Percentiles rank a stretch among this genome's conserved stretches.
Evolutionary conservation across 2,113 vertebrate species (phyloP).

Genomic region (Numida meleagris): DNA sequence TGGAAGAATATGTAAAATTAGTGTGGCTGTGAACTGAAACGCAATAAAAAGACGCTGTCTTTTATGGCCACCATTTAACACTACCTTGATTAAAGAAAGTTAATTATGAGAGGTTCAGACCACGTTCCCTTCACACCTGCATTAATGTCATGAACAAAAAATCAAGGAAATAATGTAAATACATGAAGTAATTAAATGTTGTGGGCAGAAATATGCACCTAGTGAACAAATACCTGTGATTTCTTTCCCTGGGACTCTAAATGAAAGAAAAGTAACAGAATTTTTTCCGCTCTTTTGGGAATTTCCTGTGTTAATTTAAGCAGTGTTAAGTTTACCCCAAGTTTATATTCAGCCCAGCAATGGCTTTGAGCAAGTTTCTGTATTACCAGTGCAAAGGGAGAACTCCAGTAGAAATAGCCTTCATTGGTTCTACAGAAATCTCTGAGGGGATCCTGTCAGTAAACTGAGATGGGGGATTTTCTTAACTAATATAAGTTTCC

Average conservation of each 20-base stretch:
- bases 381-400: neutral
- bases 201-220: neutral
- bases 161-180: neutral
- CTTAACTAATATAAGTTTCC: neutral
- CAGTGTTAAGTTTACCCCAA: constrained; percentile 39
- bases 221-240: neutral
- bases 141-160: neutral
- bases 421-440: neutral
- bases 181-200: neutral
- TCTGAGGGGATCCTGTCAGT: neutral
- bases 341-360: constrained; percentile 59
- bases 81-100: neutral
- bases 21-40: neutral
- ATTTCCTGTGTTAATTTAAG: constrained; percentile 62
- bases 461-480: neutral
- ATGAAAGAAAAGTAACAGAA: constrained; percentile 30
- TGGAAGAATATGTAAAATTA: neutral
- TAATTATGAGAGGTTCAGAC: neutral
- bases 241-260: constrained; percentile 42
- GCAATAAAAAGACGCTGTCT: neutral
- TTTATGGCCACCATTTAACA: neutral
- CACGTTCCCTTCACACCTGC: neutral
- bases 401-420: neutral
- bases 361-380: constrained; percentile 6
- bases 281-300: constrained; percentile 51